Evolutionary conservation across 2,888 invertebrate species (phyloP), one percentile per base, ranked within the genome.

Genomic region (Allacma fusca): DNA sequence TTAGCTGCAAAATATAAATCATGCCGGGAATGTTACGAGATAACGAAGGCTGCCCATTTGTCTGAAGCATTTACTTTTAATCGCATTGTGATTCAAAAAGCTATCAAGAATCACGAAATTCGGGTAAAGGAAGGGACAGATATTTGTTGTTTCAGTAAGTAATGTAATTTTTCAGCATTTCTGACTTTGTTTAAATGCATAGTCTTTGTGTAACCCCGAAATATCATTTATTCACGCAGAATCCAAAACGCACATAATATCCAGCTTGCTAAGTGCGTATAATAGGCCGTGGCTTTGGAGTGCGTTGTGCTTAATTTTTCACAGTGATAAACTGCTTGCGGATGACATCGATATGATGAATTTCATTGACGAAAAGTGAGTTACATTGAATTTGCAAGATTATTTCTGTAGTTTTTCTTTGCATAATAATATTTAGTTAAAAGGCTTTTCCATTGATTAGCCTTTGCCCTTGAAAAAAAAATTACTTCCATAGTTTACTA

Each of bases 271-370:
- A 9, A 65, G 43, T 16, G 43, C 67, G 12, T 76, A 69, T 34
- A 57, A 43, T 23, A 24, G 68, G n/a, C 69, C 76, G 16, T 76
- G 76, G 76, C 57, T 76, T 5, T 76, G 76, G 76, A 76, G 76
- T 69, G 76, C 76, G 26, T 43, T 76, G 9, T 76, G 76, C 29
- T 44, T 76, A 19, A 59, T 76, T 12, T 76, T 69, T 23, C 69
- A 76, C 59, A 34, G 69, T 34, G 76, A 69, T 29, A 76, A 76
- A 50, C 40, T 76, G 2, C 24, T 43, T 21, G 76, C 76, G 0
- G 76, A 76, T 59, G 76, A 76, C 23, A 76, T 76, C 40, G 76
- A 69, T 34, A 76, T 76, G 57, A 76, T 76, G 76, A 69, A 50
- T 34, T 76, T 76, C 29, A 69, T 76, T 69, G 76, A 76, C 59